Base-by-base conservation (phyloP, 2,888 invertebrate genomes). In the Leptothorax acervorum region DNA sequence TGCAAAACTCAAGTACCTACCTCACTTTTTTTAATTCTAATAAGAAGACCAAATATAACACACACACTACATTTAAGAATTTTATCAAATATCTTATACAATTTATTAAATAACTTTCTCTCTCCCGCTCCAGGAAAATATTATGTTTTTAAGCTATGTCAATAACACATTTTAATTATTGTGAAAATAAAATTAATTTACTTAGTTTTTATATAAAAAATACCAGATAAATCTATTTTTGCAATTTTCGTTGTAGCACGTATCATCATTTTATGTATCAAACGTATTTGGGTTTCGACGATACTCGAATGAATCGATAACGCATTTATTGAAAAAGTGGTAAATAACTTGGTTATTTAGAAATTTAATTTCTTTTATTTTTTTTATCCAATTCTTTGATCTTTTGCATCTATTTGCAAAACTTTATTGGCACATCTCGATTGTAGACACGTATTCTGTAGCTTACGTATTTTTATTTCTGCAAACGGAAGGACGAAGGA, bases 91-190 rank as follows among this genome's bases (percentile, higher is more conserved):
- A 48, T 42, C 35, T 65, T 23, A 39, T 23, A 53, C 3, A 51
- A 35, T 48, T 45, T 63, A 63, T 62, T 48, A 35, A 35, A 62
- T 23, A n/a, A 65, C 35, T 63, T n/a, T 39, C 3, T 42, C 35
- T n/a, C 4, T 39, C 12, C 5, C 6, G 23, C 23, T 65, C 28
- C 3, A 57, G 2, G 4, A 65, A 62, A 45, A 74, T 63, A 2
- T 45, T 63, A 23, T 1, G 12, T 76, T 70, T 76, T 76, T 4
- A 51, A 8, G n/a, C 23, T 51, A 39, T 66, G 15, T 23, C 18
- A 8, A 57, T 45, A 57, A 76, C 4, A 65, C 51, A 76, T 76
- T 76, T 66, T 70, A 76, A 76, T 76, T 71, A 42, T 51, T 51
- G 2, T 60, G 42, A 70, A 28, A 76, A 53, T 48, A 65, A 75